Conservation (phyloP, 2,113 vertebrate genomes). For the Galeopterus variegatus region DNA sequence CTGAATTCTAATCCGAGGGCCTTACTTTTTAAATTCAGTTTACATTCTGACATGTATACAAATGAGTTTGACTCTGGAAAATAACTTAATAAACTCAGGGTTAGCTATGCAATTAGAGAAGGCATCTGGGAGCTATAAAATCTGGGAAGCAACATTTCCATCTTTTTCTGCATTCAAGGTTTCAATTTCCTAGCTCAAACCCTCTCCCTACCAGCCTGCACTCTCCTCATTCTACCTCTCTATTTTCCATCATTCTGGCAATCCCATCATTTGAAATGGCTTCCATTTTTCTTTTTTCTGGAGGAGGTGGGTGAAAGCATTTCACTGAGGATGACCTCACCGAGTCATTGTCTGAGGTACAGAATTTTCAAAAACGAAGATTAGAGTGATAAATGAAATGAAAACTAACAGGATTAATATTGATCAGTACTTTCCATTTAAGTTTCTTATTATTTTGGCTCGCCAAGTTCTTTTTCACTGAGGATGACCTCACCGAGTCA, state of each 20-base stretch:
- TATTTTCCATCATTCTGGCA: conserved; percentile 79
- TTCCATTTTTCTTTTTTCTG: background rate
- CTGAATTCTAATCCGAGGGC: conserved; percentile 89
- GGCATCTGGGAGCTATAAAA: conserved; percentile 90
- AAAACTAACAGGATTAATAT: conserved; percentile 89
- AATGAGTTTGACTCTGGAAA: conserved; percentile 92
- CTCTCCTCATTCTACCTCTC: background rate
- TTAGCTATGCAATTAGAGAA: conserved; percentile 90
- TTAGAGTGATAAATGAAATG: conserved; percentile 83
- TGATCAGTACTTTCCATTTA: conserved; percentile 85
- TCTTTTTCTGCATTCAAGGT: conserved; percentile 87
- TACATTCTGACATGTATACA: conserved; percentile 91
- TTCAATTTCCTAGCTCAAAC: conserved; percentile 74
- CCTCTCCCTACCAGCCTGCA: conserved; percentile 31
- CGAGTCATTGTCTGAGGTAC: conserved; percentile 78
- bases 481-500: conserved; percentile 80
- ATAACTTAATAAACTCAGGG: conserved; percentile 91
- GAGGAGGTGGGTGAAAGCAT: background rate
- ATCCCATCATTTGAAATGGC: conserved; percentile 60
- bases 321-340: conserved; percentile 74
- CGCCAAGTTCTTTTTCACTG: no score
- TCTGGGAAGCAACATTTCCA: conserved; percentile 89
- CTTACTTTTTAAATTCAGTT: conserved; percentile 88
- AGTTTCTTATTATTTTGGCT: conserved; percentile 83
- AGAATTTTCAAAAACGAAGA: conserved; percentile 83